phyloP scores from a whole-genome alignment of 1,140 invertebrate species.

The Euura lappo region DNA sequence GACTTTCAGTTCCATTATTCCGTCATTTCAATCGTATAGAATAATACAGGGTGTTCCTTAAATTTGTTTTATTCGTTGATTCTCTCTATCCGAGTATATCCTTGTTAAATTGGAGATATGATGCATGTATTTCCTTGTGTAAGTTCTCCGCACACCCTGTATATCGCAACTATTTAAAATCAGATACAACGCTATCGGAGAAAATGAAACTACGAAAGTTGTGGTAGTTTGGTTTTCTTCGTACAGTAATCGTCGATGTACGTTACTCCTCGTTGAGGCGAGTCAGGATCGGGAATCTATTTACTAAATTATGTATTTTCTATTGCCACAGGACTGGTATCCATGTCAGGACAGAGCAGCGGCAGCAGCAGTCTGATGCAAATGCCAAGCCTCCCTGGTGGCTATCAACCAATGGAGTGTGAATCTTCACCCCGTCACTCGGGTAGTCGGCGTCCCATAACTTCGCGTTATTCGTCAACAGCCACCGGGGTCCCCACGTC shows the following conservation, averaged over 20 bases:
- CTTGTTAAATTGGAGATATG: neutral
- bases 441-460: constrained; percentile 38
- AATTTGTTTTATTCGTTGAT: neutral
- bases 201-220: neutral
- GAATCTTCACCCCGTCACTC: constrained; percentile 58
- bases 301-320: neutral
- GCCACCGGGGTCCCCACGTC: constrained; percentile 39
- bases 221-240: neutral
- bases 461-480: constrained; percentile 39
- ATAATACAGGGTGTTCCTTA: neutral
- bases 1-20: too few species aligned
- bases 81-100: neutral
- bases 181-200: neutral
- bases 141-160: constrained; percentile 2
- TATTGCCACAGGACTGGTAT: constrained; percentile 57
- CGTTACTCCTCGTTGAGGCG: neutral
- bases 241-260: neutral
- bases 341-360: constrained; percentile 57
- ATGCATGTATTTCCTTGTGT: constrained; percentile 3
- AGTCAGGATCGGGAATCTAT: neutral
- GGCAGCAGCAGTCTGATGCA: constrained; percentile 49
- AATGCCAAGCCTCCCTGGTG: constrained; percentile 49
- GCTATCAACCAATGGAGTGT: constrained; percentile 62
- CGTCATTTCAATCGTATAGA: too few species aligned
- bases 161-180: neutral